A percentile compares a stretch with the other conserved stretches of the same genome.
Evolutionary conservation across 2,888 invertebrate species (phyloP).

Genomic region (Baccha elongata): DNA sequence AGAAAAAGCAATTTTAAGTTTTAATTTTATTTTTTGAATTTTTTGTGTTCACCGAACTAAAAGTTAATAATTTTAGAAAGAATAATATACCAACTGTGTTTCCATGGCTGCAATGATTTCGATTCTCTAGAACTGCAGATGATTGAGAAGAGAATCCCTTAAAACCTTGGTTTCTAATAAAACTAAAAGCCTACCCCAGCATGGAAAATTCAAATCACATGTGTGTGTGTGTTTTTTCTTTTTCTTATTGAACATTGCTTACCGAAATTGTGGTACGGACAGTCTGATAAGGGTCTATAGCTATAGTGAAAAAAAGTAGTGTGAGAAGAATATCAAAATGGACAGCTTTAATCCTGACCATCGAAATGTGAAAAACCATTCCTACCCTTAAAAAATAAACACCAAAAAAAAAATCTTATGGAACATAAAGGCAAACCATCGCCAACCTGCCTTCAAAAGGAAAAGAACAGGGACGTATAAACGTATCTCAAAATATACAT

Average conservation of each 20-base stretch:
- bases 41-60: conserved; percentile 4
- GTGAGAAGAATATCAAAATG: conserved; percentile 37
- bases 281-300: conserved; percentile 17
- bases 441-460: background rate
- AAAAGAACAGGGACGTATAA: background rate
- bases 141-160: conserved; percentile 19
- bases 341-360: conserved; percentile 68
- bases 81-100: background rate
- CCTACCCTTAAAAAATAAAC: background rate
- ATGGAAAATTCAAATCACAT: conserved; percentile 14
- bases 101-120: background rate
- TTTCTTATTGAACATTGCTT: conserved; percentile 10
- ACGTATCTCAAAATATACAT: conserved; percentile 33
- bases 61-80: conserved; percentile 10
- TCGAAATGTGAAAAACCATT: conserved; percentile 68
- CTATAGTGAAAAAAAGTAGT: background rate
- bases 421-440: background rate
- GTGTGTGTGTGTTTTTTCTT: conserved; percentile 15
- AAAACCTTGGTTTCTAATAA: conserved; percentile 6
- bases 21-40: conserved; percentile 10
- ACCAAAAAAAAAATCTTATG: background rate
- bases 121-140: background rate
- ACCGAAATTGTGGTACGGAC: conserved; percentile 21
- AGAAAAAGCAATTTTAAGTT: conserved; percentile 1
- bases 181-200: conserved; percentile 19